Evolutionary conservation across 2,797 vertebrate species (phyloP), one percentile per base, ranked within the genome.

Genomic region (Myotis myotis): DNA sequence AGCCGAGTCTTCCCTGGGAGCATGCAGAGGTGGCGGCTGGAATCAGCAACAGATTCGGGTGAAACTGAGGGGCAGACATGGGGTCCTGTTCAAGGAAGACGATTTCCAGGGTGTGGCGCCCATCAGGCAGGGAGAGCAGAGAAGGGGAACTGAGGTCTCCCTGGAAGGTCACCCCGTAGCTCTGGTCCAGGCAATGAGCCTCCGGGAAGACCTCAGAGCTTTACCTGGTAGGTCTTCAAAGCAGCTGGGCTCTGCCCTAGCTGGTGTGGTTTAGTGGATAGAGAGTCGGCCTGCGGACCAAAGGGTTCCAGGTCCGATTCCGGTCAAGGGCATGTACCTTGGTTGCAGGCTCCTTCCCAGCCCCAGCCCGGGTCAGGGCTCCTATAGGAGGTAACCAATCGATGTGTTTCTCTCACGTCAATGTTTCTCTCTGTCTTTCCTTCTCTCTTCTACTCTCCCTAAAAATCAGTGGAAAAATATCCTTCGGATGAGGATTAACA

Each of bases 21-120:
- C 68, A 53, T 2, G 1, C 0, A 22, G 44, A 57, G 23, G 36
- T 7, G 6, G 60, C 3, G 8, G 51, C 44, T 25, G 66, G 28
- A 70, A 22, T 22, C 25, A 47, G 36, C n/a, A 16, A 16, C 6
- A 4, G 25, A 57, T 74, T 60, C 0, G 0, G 17, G n/a, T 3
- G 47, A 89, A 87, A 44, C 0, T 0, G 30, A 36, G 30, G 20
- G 13, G 17, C n/a, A 75, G 78, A 36, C 25, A 11, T 2, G 68
- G 84, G 81, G 25, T 20, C 20, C 33, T 33, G 28, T 22, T 83
- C 71, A 22, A 84, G 62, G 30, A 22, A 64, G 62, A 78, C 22
- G 3, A 25, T 79, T 55, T 57, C 36, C 20, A 53, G 49, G 20
- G 10, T 5, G 9, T 19, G 64, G 38, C 89, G 36, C 33, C 71